phyloP scores from a whole-genome alignment of 2,113 vertebrate genomes.

The Delphinus delphis region DNA sequence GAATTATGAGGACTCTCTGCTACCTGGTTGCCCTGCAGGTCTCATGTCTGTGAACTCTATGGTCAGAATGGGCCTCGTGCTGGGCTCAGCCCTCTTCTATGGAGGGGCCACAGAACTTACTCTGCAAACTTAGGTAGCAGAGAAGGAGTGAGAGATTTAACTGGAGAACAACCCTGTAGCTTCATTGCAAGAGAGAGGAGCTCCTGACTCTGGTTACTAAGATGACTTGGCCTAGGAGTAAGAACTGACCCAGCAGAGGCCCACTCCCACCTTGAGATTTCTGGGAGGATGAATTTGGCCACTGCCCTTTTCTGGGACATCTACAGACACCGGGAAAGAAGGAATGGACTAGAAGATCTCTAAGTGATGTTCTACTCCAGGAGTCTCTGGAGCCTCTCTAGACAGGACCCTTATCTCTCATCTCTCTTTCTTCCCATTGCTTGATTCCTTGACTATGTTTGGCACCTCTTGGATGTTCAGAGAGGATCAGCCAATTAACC shows the following conservation, averaged over 20 bases:
- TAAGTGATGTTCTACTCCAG: background rate
- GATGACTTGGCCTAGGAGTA: background rate
- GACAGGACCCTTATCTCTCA: background rate
- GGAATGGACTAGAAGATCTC: background rate
- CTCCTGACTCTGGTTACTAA: background rate
- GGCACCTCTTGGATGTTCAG: background rate
- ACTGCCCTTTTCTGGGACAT: background rate
- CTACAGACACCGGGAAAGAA: background rate
- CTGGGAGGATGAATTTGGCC: background rate
- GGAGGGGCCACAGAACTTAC: background rate
- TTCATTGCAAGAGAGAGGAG: background rate
- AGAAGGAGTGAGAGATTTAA: background rate
- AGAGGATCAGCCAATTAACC: background rate
- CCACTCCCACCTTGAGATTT: background rate
- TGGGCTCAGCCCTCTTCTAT: background rate
- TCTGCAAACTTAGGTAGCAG: background rate
- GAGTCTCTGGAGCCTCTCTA: background rate
- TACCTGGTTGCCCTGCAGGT: background rate
- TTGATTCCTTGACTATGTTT: background rate
- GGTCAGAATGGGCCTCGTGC: background rate
- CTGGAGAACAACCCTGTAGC: background rate
- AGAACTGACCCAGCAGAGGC: background rate
- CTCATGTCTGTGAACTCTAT: background rate
- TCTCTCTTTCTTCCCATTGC: background rate
- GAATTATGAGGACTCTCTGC: background rate